Evolutionary conservation across 2,888 invertebrate species (phyloP), one percentile per base, ranked within the genome.

Genomic region (Oithona nana): DNA sequence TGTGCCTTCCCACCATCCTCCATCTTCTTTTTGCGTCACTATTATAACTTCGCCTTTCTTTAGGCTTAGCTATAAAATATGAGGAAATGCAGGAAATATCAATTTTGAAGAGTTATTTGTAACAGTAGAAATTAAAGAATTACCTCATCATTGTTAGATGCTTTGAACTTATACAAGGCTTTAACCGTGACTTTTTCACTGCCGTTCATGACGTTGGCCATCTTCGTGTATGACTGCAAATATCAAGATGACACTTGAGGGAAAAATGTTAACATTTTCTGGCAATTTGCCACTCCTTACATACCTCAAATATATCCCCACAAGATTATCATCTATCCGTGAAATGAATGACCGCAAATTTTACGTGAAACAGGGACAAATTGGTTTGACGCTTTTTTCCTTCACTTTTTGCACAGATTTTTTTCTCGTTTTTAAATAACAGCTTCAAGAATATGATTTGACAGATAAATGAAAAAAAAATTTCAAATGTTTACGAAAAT

Each of bases 1-100:
- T 8, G 95, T 97, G 16, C 97, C 97, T 77, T 98, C 98, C 97
- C 97, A 98, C 97, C 97, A 97, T 52, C 95, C 95, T 62, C 94
- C 97, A 70, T 95, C 94, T 70, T 89, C 86, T 64, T 82, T 82
- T 74, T 98, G 97, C 31, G 95, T 94, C 64, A 98, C 86, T 48
- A 92, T 92, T 68, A 98, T 95, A 67, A 94, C 78, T 75, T 97
- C 97, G 61, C 93, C 92, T 75, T 94, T 95, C 69, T 84, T 84
- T 74, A 98, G 93, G 72, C 88, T 88, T 68, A 98, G 75, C 86
- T 86, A 72, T 55, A 63, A 3, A 49, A 16, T 39, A 30, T 58
- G 16, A 28, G 20, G 11, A 59, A 1, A n/a, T 4, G 16, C 57
- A 60, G 24, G 11, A 39, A 39, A 39, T 6, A 39, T 6, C 49